Percentiles rank a stretch among this genome's conserved stretches.
phyloP scores from a whole-genome alignment of 2,797 vertebrate species.

The Molossus alvarezi region DNA sequence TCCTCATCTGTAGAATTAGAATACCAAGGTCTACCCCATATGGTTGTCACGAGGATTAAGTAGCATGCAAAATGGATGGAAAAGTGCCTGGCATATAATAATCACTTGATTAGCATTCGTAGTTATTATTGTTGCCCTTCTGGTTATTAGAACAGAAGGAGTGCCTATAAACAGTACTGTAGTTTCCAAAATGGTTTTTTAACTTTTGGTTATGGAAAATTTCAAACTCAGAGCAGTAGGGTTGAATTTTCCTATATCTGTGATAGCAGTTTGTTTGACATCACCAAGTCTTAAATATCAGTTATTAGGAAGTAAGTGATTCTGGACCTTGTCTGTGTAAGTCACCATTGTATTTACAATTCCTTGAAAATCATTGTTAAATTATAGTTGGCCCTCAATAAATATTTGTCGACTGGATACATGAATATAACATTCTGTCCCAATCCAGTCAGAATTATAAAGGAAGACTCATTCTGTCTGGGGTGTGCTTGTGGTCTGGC shows the following conservation, averaged over 20 bases:
- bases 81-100: constrained; percentile 40
- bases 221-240: constrained; percentile 30
- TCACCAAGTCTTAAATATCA: constrained; percentile 66
- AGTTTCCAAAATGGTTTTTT: constrained; percentile 43
- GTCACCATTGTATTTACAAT: constrained; percentile 59
- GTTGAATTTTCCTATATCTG: constrained; percentile 24
- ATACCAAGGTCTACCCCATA: not conserved
- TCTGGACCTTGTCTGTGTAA: constrained; percentile 67
- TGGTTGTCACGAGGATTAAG: not conserved
- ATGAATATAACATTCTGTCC: constrained; percentile 62
- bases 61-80: constrained; percentile 47
- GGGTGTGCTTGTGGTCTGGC: constrained; percentile 54
- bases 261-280: constrained; percentile 56
- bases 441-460: constrained; percentile 56
- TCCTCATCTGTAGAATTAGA: constrained; percentile 64
- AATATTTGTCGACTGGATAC: constrained; percentile 61
- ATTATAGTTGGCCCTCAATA: constrained; percentile 46
- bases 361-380: constrained; percentile 70
- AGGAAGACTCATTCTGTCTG: constrained; percentile 54
- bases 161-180: not conserved
- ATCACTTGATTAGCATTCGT: constrained; percentile 38
- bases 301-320: constrained; percentile 64
- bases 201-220: constrained; percentile 63
- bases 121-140: constrained; percentile 23
- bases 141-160: constrained; percentile 60